Base-by-base conservation (phyloP, 2,888 invertebrate species). In the Macroteleia sp. region DNA sequence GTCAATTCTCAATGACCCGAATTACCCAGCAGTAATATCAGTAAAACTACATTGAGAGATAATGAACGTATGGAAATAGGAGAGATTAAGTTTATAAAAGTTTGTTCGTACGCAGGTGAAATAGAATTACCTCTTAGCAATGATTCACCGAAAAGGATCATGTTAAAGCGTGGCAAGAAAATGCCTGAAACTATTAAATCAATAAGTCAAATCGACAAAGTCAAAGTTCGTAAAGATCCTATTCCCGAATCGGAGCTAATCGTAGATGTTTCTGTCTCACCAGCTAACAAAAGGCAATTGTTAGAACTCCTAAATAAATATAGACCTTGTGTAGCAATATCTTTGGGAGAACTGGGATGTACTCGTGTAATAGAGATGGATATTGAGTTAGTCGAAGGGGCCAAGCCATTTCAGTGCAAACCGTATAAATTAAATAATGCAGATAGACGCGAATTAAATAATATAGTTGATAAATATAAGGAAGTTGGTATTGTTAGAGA, bases 361-460 rank as follows among this genome's bases (percentile, higher is more conserved):
- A 34, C 46, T 2, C 9, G 30, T 9, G 12, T 16, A 17, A 16
- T 61, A 0, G 25, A 36, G 3, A 80, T 70, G 74, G 77, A 77
- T 8, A 80, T 80, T n/a, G 56, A 64, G 32, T 14, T 66, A 2
- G 12, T 36, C 0, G 57, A 66, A 0, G 20, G 12, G 3, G 30
- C 32, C 1, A 17, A 44, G 19, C 69, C 67, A 1, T 42, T 70
- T 2, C 36, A 12, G 1, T 3, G 1, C 1, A 74, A 67, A 41
- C 77, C 74, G 1, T 77, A 74, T 62, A 16, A 46, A 8, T 41
- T 78, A 34, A 81, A 70, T 39, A 17, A 50, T 1, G 10, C 4
- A 12, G 76, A 76, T 41, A 14, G 61, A 12, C 4, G 1, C 0
- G 75, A 76, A 34, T 34, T 74, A 5, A 73, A 79, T 16, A 8